Base-by-base conservation (phyloP, 2,888 invertebrate genomes). In the Ferdinandea cuprea region DNA sequence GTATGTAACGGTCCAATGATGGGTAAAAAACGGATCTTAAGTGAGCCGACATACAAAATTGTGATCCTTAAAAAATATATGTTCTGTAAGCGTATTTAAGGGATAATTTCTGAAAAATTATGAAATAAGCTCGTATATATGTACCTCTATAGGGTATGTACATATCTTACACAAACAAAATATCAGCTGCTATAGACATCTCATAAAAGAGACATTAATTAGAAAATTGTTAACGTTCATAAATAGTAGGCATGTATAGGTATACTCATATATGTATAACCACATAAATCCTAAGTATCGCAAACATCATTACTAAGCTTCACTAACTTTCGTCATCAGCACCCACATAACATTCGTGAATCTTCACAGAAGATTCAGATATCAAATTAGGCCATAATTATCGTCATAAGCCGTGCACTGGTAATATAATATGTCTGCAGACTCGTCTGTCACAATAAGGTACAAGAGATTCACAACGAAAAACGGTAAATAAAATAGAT, bases 321-420 rank as follows among this genome's bases (percentile, higher is more conserved):
- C 77, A 77, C 63, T 68, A 73, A 78, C 72, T 83, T 83, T 78
- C 72, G 72, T 68, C 72, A 73, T 73, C 13, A 15, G 13, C 78
- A 63, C 68, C 77, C 78, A 83, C 80, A 80, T 48, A 63, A 59
- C 61, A 73, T 83, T 71, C 68, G 72, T 68, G 72, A 54, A 61
- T 15, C 73, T 69, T 42, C 52, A 44, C 28, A 46, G 54, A 66
- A 85, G 74, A 80, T 76, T 80, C 80, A 71, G 65, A 85, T 85
- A 85, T 83, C 83, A 85, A 86, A 86, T 86, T 85, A 85, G 74
- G 58, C 81, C 84, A 59, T 86, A 81, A 86, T 86, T 86, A 86
- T 86, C 79, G 85, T 86, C 86, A 86, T 86, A 85, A 86, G 84
- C 66, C 65, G 76, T 85, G 50, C 72, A 73, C 63, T 80, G 66